Evolutionary conservation across 2,888 invertebrate genomes (phyloP).

Genomic region (Xanthorhoe spadicearia): DNA sequence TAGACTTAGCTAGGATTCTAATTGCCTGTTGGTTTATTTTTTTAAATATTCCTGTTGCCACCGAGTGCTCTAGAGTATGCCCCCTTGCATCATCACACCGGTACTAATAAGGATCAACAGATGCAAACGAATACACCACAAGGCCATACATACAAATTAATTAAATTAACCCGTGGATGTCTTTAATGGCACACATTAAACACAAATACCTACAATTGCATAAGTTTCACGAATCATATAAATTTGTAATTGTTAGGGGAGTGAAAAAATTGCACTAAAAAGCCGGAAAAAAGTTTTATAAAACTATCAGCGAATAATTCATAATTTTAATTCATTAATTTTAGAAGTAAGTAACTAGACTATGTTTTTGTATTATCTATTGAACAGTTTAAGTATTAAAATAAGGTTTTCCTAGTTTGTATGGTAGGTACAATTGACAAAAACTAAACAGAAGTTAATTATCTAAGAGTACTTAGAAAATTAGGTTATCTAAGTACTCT

Average conservation of each 20-base stretch:
- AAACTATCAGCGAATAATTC: no score
- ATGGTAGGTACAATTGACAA: no score
- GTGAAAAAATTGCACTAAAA: background rate
- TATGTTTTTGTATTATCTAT: no score
- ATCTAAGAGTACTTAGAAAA: no score
- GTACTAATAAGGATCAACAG: conserved; percentile 36
- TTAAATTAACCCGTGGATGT: conserved; percentile 47
- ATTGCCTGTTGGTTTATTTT: no score
- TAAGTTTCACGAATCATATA: conserved; percentile 76
- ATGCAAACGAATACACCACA: conserved; percentile 44
- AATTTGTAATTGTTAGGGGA: conserved; percentile 63
- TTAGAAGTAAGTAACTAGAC: no score
- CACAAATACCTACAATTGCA: conserved; percentile 58
- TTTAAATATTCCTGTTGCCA: background rate
- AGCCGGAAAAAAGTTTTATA: background rate
- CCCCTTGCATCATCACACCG: conserved; percentile 23
- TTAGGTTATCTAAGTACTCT: no score
- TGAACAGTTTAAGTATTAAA: no score
- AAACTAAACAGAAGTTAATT: no score
- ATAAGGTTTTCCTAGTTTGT: no score
- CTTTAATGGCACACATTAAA: conserved; percentile 62
- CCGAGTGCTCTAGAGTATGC: background rate
- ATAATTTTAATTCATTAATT: no score
- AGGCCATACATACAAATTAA: conserved; percentile 43
- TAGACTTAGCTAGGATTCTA: no score